A percentile compares a stretch with the other conserved stretches of the same genome.
These are phyloP conservation scores for Heliconius himera DNA, from an alignment of 1,140 invertebrate species.

Conservation along the genomic window DNA sequence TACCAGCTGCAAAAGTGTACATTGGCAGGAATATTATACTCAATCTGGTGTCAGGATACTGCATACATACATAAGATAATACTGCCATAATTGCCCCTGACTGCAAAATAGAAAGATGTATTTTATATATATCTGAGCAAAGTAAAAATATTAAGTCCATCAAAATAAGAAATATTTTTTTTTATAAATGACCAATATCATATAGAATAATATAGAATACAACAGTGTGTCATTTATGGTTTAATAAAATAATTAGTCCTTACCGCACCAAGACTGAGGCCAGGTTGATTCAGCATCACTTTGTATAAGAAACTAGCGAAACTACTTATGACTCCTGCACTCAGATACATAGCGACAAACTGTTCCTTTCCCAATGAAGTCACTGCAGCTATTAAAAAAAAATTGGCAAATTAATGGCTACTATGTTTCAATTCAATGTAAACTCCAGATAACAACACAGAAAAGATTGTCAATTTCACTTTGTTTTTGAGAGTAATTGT, in stretches of 20 bases:
- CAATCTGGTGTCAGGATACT: constrained; percentile 92
- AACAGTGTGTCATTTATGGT: background rate
- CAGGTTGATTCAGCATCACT: constrained; percentile 84
- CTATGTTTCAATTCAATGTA: too few species aligned
- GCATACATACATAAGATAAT: constrained; percentile 92
- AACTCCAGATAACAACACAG: too few species aligned
- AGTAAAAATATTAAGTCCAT: too few species aligned
- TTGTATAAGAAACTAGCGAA: constrained; percentile 93
- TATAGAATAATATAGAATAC: background rate
- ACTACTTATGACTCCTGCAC: constrained; percentile 93
- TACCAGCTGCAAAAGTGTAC: constrained; percentile 92
- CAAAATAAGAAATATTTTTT: too few species aligned
- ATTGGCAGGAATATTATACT: constrained; percentile 95
- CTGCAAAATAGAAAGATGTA: constrained; percentile 78
- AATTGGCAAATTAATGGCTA: too few species aligned
- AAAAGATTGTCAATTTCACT: too few species aligned
- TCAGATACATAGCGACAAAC: constrained; percentile 94
- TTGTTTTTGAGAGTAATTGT: too few species aligned
- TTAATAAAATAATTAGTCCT: constrained; percentile 67
- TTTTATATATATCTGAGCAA: too few species aligned
- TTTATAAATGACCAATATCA: background rate
- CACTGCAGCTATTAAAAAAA: constrained; percentile 82
- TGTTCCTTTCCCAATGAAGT: constrained; percentile 94
- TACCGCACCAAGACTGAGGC: constrained; percentile 95
- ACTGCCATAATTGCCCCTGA: constrained; percentile 97